Percentiles rank a stretch among this genome's conserved stretches.
Evolutionary conservation across 2,113 vertebrate genomes (phyloP).

Genomic region (Zosterops pallidus): DNA sequence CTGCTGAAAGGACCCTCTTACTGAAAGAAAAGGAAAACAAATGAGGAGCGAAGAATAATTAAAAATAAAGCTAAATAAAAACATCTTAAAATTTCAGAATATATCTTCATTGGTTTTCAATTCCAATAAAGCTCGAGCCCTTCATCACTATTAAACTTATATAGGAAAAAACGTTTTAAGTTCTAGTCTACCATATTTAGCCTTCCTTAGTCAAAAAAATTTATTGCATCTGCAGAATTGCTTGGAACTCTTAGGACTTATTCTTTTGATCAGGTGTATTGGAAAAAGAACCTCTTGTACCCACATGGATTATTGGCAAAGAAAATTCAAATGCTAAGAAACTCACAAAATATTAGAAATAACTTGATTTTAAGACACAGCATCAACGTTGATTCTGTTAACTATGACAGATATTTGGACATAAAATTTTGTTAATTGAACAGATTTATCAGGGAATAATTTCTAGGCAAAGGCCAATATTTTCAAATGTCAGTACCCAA

Average conservation of each 20-base stretch:
- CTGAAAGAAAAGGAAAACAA: background rate
- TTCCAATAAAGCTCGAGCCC: background rate
- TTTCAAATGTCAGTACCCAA: slow-evolving; percentile 58
- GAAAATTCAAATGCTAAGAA: background rate
- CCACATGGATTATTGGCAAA: background rate
- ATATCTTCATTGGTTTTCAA: background rate
- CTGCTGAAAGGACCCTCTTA: background rate
- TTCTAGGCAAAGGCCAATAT: slow-evolving; percentile 45
- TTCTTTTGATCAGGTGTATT: background rate
- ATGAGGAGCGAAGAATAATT: background rate
- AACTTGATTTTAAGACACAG: background rate
- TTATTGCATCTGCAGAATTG: background rate
- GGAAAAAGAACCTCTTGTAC: background rate
- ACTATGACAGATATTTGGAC: slow-evolving; percentile 48
- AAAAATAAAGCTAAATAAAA: background rate
- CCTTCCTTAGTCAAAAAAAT: background rate
- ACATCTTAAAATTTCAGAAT: background rate
- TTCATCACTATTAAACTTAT: background rate
- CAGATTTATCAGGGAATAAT: slow-evolving; percentile 55
- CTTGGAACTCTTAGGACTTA: background rate
- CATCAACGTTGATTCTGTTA: background rate
- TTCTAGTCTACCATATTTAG: background rate
- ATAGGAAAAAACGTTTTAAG: background rate
- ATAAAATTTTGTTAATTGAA: slow-evolving; percentile 34
- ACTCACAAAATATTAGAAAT: background rate